A percentile compares a stretch with the other conserved stretches of the same genome.
Conservation (phyloP, 2,888 invertebrate species). For the Cephalotes varians region DNA sequence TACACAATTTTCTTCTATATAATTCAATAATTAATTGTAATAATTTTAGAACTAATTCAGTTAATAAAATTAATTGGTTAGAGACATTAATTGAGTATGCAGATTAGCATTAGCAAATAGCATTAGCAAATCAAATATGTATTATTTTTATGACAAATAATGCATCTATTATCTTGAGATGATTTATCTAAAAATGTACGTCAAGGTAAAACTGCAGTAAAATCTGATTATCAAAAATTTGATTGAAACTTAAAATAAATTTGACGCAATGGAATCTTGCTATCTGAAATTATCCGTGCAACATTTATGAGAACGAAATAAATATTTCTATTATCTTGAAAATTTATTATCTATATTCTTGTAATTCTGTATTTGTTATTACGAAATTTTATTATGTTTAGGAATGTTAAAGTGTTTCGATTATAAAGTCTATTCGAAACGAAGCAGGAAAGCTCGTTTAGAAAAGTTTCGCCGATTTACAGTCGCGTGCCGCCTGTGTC, state of each 20-base stretch:
- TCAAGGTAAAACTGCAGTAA: not conserved
- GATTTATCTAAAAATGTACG: not conserved
- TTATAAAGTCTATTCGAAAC: constrained; percentile 34
- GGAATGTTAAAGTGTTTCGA: constrained; percentile 48
- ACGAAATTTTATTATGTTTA: constrained; percentile 25
- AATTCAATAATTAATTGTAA: no score
- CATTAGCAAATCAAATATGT: not conserved
- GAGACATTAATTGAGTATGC: not conserved
- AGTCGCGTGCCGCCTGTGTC: constrained; percentile 22
- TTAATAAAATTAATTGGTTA: constrained; percentile 9
- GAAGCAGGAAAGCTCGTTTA: constrained; percentile 42
- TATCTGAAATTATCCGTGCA: constrained; percentile 13
- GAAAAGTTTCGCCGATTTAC: constrained; percentile 45
- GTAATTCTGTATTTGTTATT: constrained; percentile 20
- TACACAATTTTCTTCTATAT: not conserved
- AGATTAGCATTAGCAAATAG: not conserved
- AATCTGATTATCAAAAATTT: not conserved
- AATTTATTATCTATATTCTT: constrained; percentile 7
- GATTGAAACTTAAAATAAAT: constrained; percentile 5
- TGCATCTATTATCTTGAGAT: not conserved
- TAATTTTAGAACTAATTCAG: not conserved
- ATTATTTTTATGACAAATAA: not conserved
- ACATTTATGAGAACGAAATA: not conserved
- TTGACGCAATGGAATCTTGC: constrained; percentile 6
- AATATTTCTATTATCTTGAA: not conserved